Base-by-base conservation (phyloP, 2,113 vertebrate species). In the Percopsis transmontana region DNA sequence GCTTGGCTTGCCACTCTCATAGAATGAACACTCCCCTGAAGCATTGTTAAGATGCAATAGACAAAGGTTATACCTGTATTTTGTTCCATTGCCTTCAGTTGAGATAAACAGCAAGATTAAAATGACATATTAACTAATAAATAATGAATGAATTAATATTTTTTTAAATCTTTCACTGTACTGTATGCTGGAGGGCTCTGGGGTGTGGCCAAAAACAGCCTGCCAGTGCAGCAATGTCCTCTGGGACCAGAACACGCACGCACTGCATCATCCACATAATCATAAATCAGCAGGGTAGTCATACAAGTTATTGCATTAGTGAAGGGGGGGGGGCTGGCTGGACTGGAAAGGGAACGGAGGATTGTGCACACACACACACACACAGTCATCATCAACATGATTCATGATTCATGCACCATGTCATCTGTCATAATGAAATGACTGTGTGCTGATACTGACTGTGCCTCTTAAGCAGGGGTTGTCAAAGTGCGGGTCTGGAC, bases 241-340 rank as follows among this genome's bases (percentile, higher is more conserved):
- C 14, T 68, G 50, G 68, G 68, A 61, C 39, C 19, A 12, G n/a
- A 48, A 48, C 13, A 27, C 50, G 56, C 39, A 39, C 50, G 24
- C 62, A 51, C 59, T 19, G 42, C 14, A 9, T 38, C 24, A 27
- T 16, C 33, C 23, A 48, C 50, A 27, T 58, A 21, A 48, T 27
- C 42, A 23, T 78, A 66, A 78, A 86, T 85, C 66, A 81, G 54
- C 72, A 57, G 56, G 18, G 14, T 42, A 19, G 69, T 41, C 40
- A 23, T 27, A 38, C n/a, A 57, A n/a, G 48, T 24, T 19, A 19
- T 33, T 33, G 27, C 27, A 53, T 63, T 72, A 62, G 27, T 33
- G 60, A 68, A 19, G 14, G 52, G 21, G 20, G 15, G 41, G 23
- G 14, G 33, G 24, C 2, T 40, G 33, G 24, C 2, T 40, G 33